phyloP scores from a whole-genome alignment of 2,888 invertebrate species.

The Parnassius glacialis region DNA sequence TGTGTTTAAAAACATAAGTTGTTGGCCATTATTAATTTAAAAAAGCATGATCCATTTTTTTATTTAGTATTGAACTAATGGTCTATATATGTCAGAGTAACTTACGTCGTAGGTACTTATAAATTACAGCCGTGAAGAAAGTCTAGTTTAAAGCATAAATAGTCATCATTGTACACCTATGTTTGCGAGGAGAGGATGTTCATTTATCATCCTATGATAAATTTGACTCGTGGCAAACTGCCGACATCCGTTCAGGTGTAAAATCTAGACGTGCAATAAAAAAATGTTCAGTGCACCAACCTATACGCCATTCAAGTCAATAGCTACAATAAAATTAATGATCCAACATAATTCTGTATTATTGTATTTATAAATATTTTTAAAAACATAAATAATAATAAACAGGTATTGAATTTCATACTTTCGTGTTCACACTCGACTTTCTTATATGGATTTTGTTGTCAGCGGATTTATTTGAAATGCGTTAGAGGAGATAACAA shows the following conservation, averaged over 20 bases:
- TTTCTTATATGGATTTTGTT: constrained; percentile 22
- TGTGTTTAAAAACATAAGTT: too few species aligned
- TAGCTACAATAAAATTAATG: constrained; percentile 67
- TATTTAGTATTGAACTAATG: too few species aligned
- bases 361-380: constrained; percentile 38
- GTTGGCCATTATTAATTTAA: too few species aligned
- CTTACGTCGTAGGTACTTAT: not conserved
- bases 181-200: constrained; percentile 17
- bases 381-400: constrained; percentile 33
- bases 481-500: too few species aligned
- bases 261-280: constrained; percentile 41
- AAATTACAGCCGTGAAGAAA: not conserved
- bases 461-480: constrained; percentile 15
- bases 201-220: constrained; percentile 60
- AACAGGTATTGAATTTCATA: constrained; percentile 27
- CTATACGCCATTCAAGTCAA: constrained; percentile 69
- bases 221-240: constrained; percentile 51
- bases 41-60: too few species aligned
- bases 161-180: constrained; percentile 1
- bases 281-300: constrained; percentile 39
- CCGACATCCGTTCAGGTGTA: constrained; percentile 58
- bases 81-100: too few species aligned
- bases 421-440: constrained; percentile 27
- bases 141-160: constrained; percentile 1
- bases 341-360: constrained; percentile 50